Evolutionary conservation across 2,888 invertebrate species (phyloP).

Genomic region (Ectropis crepuscularia): DNA sequence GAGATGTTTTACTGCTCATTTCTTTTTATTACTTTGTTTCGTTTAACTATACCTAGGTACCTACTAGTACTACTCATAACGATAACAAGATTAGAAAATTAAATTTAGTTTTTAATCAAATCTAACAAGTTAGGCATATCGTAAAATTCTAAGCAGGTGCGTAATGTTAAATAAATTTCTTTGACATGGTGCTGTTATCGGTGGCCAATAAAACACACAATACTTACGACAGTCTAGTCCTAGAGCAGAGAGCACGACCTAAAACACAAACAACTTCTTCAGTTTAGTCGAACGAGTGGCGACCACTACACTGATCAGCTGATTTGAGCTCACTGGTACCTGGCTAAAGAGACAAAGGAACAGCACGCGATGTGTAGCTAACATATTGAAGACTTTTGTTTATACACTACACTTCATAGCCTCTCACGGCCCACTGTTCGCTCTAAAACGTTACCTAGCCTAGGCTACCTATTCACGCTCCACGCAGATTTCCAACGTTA

Average conservation of each 20-base stretch:
- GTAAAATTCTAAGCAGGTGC: not conserved
- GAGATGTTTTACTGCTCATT: too few species aligned
- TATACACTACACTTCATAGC: conserved; percentile 51
- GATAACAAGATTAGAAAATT: not conserved
- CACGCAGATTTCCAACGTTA: conserved; percentile 56
- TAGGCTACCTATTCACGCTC: conserved; percentile 53
- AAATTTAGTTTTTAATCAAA: not conserved
- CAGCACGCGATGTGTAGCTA: conserved; percentile 32
- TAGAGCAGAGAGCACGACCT: conserved; percentile 53
- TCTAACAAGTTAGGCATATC: not conserved
- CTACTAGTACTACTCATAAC: too few species aligned
- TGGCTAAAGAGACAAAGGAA: conserved; percentile 47
- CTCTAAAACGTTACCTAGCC: conserved; percentile 35
- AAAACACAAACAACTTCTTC: conserved; percentile 48
- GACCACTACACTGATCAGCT: not conserved
- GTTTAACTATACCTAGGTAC: too few species aligned
- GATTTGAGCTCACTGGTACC: conserved; percentile 47
- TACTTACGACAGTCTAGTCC: conserved; percentile 62
- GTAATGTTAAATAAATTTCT: not conserved
- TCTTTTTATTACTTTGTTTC: too few species aligned
- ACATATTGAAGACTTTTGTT: conserved; percentile 46
- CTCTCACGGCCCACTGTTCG: conserved; percentile 55
- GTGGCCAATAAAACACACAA: conserved; percentile 4
- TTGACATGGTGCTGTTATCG: conserved; percentile 1
- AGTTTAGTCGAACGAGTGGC: conserved; percentile 16